These are phyloP conservation scores for Macropis europaea DNA, from an alignment of 2,888 invertebrate genomes.

Conservation along the genomic window DNA sequence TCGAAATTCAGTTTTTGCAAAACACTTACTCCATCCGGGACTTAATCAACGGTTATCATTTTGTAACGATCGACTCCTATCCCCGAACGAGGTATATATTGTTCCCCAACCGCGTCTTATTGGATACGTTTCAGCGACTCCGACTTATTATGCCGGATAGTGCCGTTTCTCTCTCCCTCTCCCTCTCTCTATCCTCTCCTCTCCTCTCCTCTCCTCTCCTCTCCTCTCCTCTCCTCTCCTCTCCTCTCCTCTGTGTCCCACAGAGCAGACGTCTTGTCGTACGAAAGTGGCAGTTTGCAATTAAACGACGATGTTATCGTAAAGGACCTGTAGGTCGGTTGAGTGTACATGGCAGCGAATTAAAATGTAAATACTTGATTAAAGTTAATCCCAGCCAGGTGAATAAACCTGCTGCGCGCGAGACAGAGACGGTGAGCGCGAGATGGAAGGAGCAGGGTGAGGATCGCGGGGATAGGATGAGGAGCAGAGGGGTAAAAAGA, in stretches of 20 bases:
- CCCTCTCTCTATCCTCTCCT: not conserved
- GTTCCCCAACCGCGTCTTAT: constrained; percentile 18
- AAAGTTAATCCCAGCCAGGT: constrained; percentile 78
- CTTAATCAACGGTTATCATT: not conserved
- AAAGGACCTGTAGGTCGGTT: constrained; percentile 62
- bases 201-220: not conserved
- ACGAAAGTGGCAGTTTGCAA: constrained; percentile 74
- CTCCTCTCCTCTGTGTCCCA: not conserved
- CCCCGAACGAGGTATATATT: not conserved
- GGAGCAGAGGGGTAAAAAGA: constrained; percentile 50
- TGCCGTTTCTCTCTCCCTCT: not conserved
- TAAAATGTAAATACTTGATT: constrained; percentile 80
- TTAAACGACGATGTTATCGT: constrained; percentile 74
- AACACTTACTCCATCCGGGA: no score
- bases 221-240: not conserved
- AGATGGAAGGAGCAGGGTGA: constrained; percentile 20
- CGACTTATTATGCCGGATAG: constrained; percentile 35
- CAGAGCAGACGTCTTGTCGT: constrained; percentile 56
- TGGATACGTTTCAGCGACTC: constrained; percentile 26
- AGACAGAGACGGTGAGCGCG: constrained; percentile 41
- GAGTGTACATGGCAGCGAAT: constrained; percentile 70
- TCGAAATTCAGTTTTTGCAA: no score
- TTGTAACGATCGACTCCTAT: not conserved
- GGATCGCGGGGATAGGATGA: constrained; percentile 27
- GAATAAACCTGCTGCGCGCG: constrained; percentile 67